Conservation (phyloP, 2,113 vertebrate species). For the Zootoca vivipara region DNA sequence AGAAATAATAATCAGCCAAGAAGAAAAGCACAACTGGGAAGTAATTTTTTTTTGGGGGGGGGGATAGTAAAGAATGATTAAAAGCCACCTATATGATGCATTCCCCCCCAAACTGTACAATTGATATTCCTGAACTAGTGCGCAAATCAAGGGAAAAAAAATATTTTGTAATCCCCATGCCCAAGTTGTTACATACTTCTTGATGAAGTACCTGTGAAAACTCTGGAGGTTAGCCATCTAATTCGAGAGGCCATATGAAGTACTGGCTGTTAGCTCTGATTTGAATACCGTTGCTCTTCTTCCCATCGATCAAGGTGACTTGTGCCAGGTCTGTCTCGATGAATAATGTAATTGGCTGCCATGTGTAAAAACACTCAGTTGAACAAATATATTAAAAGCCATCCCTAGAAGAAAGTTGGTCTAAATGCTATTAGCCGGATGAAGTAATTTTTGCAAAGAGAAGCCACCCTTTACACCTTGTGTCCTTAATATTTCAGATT, state of each 20-base stretch:
- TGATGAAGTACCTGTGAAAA: conserved; percentile 23
- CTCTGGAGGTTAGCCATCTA: background rate
- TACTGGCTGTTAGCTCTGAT: background rate
- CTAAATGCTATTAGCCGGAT: conserved; percentile 5
- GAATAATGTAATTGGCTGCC: background rate
- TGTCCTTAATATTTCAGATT: conserved; percentile 11
- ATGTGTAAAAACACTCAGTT: conserved; percentile 24
- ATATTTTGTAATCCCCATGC: background rate
- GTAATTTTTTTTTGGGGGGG: background rate
- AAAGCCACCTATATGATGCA: background rate
- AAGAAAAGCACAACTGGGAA: background rate
- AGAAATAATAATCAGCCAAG: background rate
- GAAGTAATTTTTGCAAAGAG: conserved; percentile 32
- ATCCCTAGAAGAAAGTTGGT: conserved; percentile 4
- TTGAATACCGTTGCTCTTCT: background rate
- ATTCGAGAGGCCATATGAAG: conserved; percentile 13
- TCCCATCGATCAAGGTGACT: background rate
- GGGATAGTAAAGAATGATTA: rapidly evolving
- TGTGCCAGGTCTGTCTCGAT: background rate
- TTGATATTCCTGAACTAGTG: background rate
- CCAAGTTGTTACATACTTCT: background rate
- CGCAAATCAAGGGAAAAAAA: conserved; percentile 12
- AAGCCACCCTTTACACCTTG: conserved; percentile 26
- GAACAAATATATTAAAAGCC: conserved; percentile 31
- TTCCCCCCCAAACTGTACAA: background rate